Evolutionary conservation across 2,888 invertebrate genomes (phyloP).

Genomic region (Gerris lacustris): DNA sequence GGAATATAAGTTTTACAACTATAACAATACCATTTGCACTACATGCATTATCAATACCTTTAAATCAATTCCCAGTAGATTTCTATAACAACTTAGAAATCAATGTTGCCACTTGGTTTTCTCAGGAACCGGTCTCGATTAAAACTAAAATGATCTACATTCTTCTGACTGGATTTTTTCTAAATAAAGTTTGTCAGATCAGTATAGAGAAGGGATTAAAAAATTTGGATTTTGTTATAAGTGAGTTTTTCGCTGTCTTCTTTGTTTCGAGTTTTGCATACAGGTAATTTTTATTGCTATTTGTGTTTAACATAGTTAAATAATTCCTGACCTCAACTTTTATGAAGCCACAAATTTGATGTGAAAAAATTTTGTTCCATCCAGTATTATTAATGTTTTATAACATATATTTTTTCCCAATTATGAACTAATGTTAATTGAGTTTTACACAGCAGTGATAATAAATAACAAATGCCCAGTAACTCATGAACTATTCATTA

Average conservation of each 20-base stretch:
- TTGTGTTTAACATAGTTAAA: too few species aligned
- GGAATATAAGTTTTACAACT: conserved; percentile 22
- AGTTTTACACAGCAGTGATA: too few species aligned
- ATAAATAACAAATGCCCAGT: too few species aligned
- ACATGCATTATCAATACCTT: conserved; percentile 16
- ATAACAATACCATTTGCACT: conserved; percentile 23
- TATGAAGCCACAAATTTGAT: too few species aligned
- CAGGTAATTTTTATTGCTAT: conserved; percentile 11
- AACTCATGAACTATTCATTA: too few species aligned
- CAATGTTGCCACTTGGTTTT: conserved; percentile 17
- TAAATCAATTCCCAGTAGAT: conserved; percentile 10
- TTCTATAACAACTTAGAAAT: conserved; percentile 14
- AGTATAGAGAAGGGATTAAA: conserved; percentile 21
- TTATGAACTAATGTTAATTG: too few species aligned
- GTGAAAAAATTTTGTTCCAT: too few species aligned
- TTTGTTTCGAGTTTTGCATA: conserved; percentile 23
- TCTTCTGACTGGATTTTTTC: conserved; percentile 22
- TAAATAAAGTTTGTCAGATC: conserved; percentile 21
- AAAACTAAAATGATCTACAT: conserved; percentile 23
- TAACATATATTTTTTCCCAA: too few species aligned
- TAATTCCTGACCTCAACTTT: too few species aligned
- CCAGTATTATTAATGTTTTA: too few species aligned
- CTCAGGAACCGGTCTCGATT: conserved; percentile 10
- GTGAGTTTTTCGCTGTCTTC: conserved; percentile 23
- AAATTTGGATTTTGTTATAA: conserved; percentile 20